Conservation (phyloP, 2,113 vertebrate genomes). For the Pungitius pungitius region DNA sequence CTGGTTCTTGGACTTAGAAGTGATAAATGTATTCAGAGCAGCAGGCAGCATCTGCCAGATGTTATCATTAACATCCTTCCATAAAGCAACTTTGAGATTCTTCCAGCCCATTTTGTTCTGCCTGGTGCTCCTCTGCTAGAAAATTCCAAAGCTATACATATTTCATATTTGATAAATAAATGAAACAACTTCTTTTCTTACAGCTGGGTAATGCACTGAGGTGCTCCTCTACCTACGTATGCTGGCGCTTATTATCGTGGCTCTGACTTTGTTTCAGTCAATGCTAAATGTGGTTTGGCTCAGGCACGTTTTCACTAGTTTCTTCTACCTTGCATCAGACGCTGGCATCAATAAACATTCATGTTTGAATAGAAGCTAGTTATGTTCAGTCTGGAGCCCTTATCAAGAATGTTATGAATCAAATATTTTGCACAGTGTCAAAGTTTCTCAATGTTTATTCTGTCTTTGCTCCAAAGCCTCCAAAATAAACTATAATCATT, state of each 20-base stretch:
- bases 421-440: conserved; percentile 23
- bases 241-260: conserved; percentile 45
- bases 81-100: conserved; percentile 63
- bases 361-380: conserved; percentile 6
- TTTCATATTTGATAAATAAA: conserved; percentile 80
- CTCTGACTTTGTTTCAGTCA: conserved; percentile 43
- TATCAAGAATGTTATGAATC: conserved; percentile 30
- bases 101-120: conserved; percentile 69
- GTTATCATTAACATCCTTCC: conserved; percentile 60
- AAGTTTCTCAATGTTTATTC: not conserved
- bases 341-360: conserved; percentile 20
- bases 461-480: not conserved
- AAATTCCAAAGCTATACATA: conserved; percentile 76
- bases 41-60: conserved; percentile 52
- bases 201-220: conserved; percentile 49
- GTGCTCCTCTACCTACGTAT: conserved; percentile 49
- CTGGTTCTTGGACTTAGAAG: conserved; percentile 61
- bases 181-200: conserved; percentile 76
- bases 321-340: conserved; percentile 34
- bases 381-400: conserved; percentile 12
- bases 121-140: conserved; percentile 62
- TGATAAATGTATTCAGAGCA: conserved; percentile 57
- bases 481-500: not conserved
- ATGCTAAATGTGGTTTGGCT: conserved; percentile 41
- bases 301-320: conserved; percentile 37